Base-by-base conservation (phyloP, 2,113 vertebrate species). In the Rallus limicola region DNA sequence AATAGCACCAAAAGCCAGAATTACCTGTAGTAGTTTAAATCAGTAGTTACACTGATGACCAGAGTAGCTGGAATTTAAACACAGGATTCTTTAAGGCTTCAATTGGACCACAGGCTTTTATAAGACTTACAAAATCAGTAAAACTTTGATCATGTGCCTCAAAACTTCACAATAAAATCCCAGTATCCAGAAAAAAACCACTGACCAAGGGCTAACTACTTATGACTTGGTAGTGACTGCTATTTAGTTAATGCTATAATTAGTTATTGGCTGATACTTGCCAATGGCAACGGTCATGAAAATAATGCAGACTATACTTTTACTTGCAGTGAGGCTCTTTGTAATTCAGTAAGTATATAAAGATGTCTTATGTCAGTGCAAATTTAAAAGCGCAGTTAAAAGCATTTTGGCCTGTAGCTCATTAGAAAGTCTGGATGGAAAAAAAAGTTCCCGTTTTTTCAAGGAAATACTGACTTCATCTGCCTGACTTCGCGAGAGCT, bases 401-500 rank as follows among this genome's bases (percentile, higher is more conserved):
- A 85, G 52, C 53, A 52, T 3, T 79, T 38, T 46, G 15, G 24
- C 6, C 9, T 55, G 63, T 29, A 77, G 13, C 28, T 93, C 50
- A 64, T 82, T 52, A 64, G 9, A 52, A 84, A 75, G 48, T n/a
- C 18, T n/a, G 59, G 1, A 10, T 65, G 59, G 70, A 28, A 92
- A 72, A 46, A 46, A 90, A 86, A 50, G 7, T n/a, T 82, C 14
- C 19, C 24, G 40, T 3, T 34, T 88, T 92, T 92, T 81, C 63
- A 36, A 74, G 55, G 90, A 94, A 93, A 74, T 33, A 75, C 1
- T 95, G 48, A 85, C 55, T 94, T 94, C n/a, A 90, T 80, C 40
- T 80, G 53, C 16, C 62, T 83, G 79, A 62, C 36, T 90, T 84
- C 52, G 12, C 11, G 13, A 90, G 48, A 86, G 28, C 28, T 90